Evolutionary conservation across 2,888 invertebrate genomes (phyloP).

Genomic region (Pasiphila rectangulata): DNA sequence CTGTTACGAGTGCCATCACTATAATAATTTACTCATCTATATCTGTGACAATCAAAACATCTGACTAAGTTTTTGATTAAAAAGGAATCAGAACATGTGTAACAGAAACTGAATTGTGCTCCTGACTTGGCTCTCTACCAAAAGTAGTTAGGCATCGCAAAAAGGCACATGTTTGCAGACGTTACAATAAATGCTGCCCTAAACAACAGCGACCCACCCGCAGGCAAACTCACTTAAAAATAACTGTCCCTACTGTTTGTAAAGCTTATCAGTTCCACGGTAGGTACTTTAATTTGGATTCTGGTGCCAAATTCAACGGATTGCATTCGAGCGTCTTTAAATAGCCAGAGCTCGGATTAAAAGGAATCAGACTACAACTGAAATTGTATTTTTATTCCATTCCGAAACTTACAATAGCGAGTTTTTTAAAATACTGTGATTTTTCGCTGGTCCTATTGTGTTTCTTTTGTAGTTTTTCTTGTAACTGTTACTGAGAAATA

Average conservation of each 20-base stretch:
- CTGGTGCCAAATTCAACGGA: conserved; percentile 30
- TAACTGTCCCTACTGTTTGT: background rate
- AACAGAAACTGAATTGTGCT: background rate
- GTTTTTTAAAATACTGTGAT: conserved; percentile 22
- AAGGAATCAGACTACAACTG: conserved; percentile 24
- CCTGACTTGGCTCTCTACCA: background rate
- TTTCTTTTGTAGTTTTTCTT: conserved; percentile 12
- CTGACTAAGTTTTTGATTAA: too few species aligned
- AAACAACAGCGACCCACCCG: conserved; percentile 6
- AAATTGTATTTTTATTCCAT: conserved; percentile 25
- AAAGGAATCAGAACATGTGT: too few species aligned
- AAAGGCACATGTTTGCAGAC: background rate
- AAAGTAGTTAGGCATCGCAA: background rate
- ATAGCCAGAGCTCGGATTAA: conserved; percentile 23
- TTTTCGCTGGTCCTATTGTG: conserved; percentile 14
- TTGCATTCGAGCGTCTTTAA: conserved; percentile 29
- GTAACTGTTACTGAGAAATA: too few species aligned
- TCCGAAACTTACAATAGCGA: conserved; percentile 16
- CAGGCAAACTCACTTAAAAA: too few species aligned
- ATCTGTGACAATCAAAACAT: too few species aligned
- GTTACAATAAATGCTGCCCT: background rate
- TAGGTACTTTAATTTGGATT: conserved; percentile 14
- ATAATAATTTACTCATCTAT: too few species aligned
- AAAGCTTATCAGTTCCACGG: background rate
- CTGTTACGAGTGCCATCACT: too few species aligned